phyloP scores from a whole-genome alignment of 2,113 vertebrate species.

The Halichoeres trimaculatus region DNA sequence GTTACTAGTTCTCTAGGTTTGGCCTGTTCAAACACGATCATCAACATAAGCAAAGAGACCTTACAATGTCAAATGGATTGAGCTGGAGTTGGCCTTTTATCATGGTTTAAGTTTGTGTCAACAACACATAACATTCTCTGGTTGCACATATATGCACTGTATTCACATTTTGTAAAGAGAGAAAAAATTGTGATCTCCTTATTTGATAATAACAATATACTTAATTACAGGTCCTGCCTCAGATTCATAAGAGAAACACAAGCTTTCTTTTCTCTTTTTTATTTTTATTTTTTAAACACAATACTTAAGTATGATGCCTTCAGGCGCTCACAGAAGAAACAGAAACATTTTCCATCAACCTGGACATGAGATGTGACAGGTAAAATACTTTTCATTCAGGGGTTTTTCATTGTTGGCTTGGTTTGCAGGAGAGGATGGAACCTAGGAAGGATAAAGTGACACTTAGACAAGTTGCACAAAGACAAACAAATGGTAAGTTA shows the following conservation, averaged over 20 bases:
- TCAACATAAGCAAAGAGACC: constrained; percentile 53
- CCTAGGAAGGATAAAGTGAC: constrained; percentile 60
- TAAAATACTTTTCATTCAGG: constrained; percentile 36
- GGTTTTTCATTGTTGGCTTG: constrained; percentile 16
- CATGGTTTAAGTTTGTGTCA: constrained; percentile 41
- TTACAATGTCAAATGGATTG: constrained; percentile 50
- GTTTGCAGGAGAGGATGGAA: constrained; percentile 3
- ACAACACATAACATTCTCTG: constrained; percentile 69
- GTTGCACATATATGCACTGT: constrained; percentile 71
- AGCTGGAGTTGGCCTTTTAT: constrained; percentile 56
- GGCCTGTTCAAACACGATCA: constrained; percentile 72
- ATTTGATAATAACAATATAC: constrained; percentile 69
- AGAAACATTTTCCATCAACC: constrained; percentile 33
- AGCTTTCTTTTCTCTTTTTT: constrained; percentile 53
- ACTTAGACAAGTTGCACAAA: constrained; percentile 65
- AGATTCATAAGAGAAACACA: constrained; percentile 69
- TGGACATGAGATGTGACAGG: constrained; percentile 32
- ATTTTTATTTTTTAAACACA: constrained; percentile 46
- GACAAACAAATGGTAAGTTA: constrained; percentile 65
- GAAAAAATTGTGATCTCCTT: constrained; percentile 51
- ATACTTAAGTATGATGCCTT: constrained; percentile 56
- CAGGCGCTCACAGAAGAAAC: constrained; percentile 47
- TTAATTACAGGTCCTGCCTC: constrained; percentile 81
- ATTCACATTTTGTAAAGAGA: constrained; percentile 73
- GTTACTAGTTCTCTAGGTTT: constrained; percentile 68